Evolutionary conservation across 2,888 invertebrate genomes (phyloP).

Genomic region (Andrena hattorfiana): DNA sequence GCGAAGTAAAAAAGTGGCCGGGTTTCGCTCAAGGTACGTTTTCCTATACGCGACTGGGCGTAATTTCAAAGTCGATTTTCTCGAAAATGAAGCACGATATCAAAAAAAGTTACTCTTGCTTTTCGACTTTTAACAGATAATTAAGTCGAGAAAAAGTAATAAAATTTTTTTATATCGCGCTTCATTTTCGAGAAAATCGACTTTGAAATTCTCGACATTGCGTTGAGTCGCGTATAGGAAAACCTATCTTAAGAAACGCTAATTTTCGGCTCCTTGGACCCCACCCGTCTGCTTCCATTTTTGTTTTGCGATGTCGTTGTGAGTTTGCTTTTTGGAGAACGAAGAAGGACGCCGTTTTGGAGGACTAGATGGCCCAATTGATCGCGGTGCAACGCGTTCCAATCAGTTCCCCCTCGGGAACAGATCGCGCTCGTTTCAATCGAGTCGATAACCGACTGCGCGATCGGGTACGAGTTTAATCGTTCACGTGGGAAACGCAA

Average conservation of each 20-base stretch:
- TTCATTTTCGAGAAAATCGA: no score
- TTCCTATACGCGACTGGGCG: no score
- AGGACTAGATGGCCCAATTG: neutral
- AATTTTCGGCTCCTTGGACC: neutral
- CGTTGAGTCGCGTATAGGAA: no score
- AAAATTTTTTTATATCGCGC: no score
- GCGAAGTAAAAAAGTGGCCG: neutral
- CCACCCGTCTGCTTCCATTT: neutral
- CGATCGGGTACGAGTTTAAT: neutral
- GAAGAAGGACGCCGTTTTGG: neutral
- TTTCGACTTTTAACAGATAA: no score
- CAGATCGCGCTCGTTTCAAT: neutral
- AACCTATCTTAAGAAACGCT: neutral
- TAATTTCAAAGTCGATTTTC: no score
- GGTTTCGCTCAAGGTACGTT: no score
- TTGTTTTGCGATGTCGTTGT: neutral
- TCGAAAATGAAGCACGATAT: no score
- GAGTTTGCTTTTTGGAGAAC: neutral
- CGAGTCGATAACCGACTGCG: neutral
- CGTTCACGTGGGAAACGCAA: neutral
- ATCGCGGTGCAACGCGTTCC: neutral
- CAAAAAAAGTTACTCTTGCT: no score
- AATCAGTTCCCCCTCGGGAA: neutral
- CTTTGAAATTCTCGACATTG: no score
- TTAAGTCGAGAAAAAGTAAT: no score